Base-by-base conservation (phyloP, 35 echinoderm and acorn worm species). In the Holothuria glaberrima region DNA sequence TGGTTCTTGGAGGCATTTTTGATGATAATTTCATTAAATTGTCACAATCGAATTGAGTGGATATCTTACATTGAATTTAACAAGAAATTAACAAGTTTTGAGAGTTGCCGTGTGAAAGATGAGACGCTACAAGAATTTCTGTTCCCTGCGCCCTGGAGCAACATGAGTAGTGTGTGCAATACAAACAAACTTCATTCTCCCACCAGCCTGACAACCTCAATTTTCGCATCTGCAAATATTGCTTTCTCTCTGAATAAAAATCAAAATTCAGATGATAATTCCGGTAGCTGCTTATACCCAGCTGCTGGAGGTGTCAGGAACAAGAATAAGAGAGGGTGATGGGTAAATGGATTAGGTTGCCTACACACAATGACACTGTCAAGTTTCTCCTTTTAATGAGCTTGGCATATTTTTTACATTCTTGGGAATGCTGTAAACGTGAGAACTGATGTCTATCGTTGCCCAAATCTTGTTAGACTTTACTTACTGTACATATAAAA, bases 31-130 rank as follows among this genome's bases (percentile, higher is more conserved):
- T 78, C 74, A 78, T 78, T 78, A 78, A 78, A 78, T 78, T 78
- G 74, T 78, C 74, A 78, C 74, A 78, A 78, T 78, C 74, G 50
- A 78, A 78, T 78, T 78, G 74, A 78, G 74, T 78, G 74, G 74
- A 78, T 78, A 78, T 78, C 74, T 78, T 78, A 78, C 74, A 78
- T 78, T 78, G 74, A 78, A 78, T 78, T 78, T 78, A 78, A 78
- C 74, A 78, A 78, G 74, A 78, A 78, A 78, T 78, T 78, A 78
- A 78, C 74, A 78, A 78, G 74, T 78, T 78, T 41, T 78, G 74
- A 78, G 50, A 48, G 74, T 78, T 78, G 74, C 38, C 50, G 74
- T 78, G 74, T 78, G 74, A 78, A 78, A 78, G 74, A 78, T 78
- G 74, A 78, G 74, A 78, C 50, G 38, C n/a, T 48, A 45, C 35